phyloP scores from a whole-genome alignment of 2,797 vertebrate species.

The Parauchenoglanis punctatus region DNA sequence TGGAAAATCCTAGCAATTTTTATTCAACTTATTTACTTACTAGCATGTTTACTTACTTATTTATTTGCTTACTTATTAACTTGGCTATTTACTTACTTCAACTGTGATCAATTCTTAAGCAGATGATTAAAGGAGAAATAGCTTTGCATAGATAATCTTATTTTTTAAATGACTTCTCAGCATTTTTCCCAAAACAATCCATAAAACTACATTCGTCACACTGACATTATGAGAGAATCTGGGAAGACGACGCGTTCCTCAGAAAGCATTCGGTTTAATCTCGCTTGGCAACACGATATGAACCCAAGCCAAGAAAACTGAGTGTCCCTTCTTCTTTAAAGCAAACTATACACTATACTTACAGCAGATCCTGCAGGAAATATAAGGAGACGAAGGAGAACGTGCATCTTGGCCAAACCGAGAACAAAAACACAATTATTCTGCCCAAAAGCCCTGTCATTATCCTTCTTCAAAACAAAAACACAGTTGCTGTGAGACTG shows the following conservation, averaged over 20 bases:
- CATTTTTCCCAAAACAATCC: not conserved
- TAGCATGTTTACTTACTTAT: not conserved
- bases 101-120: not conserved
- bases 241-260: not conserved
- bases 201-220: not conserved
- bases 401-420: not conserved
- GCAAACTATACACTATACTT: not conserved
- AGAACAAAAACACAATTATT: constrained; percentile 16
- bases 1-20: not conserved
- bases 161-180: not conserved
- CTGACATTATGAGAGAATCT: not conserved
- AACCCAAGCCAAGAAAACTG: not conserved
- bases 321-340: not conserved
- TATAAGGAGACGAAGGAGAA: not conserved
- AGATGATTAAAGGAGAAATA: not conserved
- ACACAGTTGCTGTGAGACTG: not conserved
- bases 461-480: not conserved
- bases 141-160: not conserved
- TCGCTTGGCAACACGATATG: not conserved
- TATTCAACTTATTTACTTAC: no score
- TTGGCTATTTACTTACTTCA: not conserved
- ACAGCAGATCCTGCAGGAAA: not conserved
- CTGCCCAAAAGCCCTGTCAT: not conserved
- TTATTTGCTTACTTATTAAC: not conserved
- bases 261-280: not conserved